Percentiles rank a stretch among this genome's conserved stretches.
phyloP scores from a whole-genome alignment of 2,797 vertebrate genomes.

The Malacoraja senta region DNA sequence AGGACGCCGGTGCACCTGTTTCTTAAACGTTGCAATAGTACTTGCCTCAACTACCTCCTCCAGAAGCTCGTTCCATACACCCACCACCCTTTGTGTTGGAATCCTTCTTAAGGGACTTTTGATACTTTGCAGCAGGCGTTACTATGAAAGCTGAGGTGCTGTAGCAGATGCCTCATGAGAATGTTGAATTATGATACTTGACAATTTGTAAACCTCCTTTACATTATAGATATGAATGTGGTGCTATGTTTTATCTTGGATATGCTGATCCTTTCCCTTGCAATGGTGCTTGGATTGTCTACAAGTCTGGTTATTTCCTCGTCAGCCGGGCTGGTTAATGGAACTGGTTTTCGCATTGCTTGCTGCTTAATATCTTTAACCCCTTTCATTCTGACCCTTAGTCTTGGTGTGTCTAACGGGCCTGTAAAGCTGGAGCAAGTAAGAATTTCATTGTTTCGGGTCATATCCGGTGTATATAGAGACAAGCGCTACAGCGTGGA shows the following conservation, averaged over 20 bases:
- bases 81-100: too few species aligned
- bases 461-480: too few species aligned
- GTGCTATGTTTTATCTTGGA: slow-evolving; percentile 63
- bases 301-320: slow-evolving; percentile 44
- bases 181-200: slow-evolving; percentile 57
- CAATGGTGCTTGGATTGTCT: slow-evolving; percentile 57
- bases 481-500: too few species aligned
- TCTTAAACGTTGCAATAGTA: too few species aligned
- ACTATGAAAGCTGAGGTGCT: not conserved
- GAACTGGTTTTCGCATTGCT: slow-evolving; percentile 52
- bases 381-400: slow-evolving; percentile 41
- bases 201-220: slow-evolving; percentile 63
- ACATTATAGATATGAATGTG: slow-evolving; percentile 50
- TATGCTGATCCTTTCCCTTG: slow-evolving; percentile 53
- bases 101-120: too few species aligned
- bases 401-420: not conserved
- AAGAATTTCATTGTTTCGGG: too few species aligned
- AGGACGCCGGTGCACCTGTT: too few species aligned
- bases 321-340: slow-evolving; percentile 44
- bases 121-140: too few species aligned
- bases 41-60: too few species aligned
- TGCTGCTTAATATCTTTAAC: slow-evolving; percentile 51
- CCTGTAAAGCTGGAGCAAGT: too few species aligned
- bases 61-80: too few species aligned
- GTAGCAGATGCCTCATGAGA: not conserved